A percentile compares a stretch with the other conserved stretches of the same genome.
Evolutionary conservation across 2,888 invertebrate species (phyloP).

Genomic region (Aradus depressus): DNA sequence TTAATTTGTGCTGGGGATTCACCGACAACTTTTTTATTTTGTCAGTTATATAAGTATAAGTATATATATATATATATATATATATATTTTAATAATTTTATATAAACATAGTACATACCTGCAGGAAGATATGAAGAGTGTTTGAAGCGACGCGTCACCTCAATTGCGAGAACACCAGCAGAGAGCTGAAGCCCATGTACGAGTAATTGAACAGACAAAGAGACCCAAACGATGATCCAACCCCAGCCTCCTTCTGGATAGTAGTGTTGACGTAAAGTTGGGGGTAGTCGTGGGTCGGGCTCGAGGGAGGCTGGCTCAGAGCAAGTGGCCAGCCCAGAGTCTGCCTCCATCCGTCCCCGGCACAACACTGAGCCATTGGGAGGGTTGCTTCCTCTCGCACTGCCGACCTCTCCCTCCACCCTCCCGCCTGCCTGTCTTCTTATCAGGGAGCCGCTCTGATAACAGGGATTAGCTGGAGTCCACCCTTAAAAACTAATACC

Average conservation of each 20-base stretch:
- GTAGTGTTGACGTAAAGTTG: constrained; percentile 56
- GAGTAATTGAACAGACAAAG: constrained; percentile 59
- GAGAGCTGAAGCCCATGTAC: constrained; percentile 61
- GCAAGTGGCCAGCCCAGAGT: constrained; percentile 37
- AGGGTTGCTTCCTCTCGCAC: constrained; percentile 15
- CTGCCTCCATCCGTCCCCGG: constrained; percentile 32
- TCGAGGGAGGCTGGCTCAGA: constrained; percentile 30
- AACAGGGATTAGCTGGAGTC: neutral
- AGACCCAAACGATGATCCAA: constrained; percentile 64
- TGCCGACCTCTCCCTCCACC: constrained; percentile 7
- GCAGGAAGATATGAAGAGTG: constrained; percentile 48
- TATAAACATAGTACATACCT: constrained; percentile 43
- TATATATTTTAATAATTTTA: too few relatives aligned
- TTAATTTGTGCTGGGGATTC: too few relatives aligned
- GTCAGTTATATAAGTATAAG: too few relatives aligned
- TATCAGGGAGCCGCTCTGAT: constrained; percentile 7
- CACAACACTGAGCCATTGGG: constrained; percentile 15
- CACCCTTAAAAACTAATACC: too few relatives aligned
- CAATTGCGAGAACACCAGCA: constrained; percentile 47
- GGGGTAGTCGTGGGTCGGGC: constrained; percentile 7
- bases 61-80: too few relatives aligned
- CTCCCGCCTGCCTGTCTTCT: constrained; percentile 10
- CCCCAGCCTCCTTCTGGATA: constrained; percentile 86
- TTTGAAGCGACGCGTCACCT: constrained; percentile 49
- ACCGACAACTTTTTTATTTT: too few relatives aligned